Conservation (phyloP, 2,113 vertebrate genomes). For the Rhodinocichla rosea region DNA sequence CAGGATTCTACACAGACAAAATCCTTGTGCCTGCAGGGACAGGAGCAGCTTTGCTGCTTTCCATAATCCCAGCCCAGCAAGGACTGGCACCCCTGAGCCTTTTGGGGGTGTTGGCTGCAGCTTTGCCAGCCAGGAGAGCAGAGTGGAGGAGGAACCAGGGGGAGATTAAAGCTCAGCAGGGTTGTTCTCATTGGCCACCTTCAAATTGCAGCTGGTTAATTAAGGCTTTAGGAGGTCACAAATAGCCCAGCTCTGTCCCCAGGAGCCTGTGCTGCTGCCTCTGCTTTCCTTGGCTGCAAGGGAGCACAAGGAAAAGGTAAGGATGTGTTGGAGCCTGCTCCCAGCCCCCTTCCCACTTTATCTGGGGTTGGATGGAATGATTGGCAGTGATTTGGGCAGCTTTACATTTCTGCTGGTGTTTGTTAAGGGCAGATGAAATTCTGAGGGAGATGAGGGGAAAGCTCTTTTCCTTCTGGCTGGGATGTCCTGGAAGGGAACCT, state of each 20-base stretch:
- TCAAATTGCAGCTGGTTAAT: neutral
- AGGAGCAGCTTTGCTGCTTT: neutral
- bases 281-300: neutral
- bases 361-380: neutral
- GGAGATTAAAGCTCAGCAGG: slow-evolving; percentile 1
- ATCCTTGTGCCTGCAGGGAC: neutral
- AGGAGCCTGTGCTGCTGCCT: neutral
- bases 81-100: neutral
- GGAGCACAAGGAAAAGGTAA: slow-evolving; percentile 16
- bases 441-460: neutral
- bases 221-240: slow-evolving; percentile 35
- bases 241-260: neutral
- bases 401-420: fast-evolving
- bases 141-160: neutral
- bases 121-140: neutral
- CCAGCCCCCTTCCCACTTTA: neutral
- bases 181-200: slow-evolving; percentile 13
- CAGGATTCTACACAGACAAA: neutral
- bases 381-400: neutral
- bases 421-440: fast-evolving
- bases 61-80: neutral
- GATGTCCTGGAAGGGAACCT: fast-evolving
- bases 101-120: neutral
- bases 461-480: neutral
- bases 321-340: neutral